Conservation (phyloP, 2,113 vertebrate genomes). For the Pteronura brasiliensis region DNA sequence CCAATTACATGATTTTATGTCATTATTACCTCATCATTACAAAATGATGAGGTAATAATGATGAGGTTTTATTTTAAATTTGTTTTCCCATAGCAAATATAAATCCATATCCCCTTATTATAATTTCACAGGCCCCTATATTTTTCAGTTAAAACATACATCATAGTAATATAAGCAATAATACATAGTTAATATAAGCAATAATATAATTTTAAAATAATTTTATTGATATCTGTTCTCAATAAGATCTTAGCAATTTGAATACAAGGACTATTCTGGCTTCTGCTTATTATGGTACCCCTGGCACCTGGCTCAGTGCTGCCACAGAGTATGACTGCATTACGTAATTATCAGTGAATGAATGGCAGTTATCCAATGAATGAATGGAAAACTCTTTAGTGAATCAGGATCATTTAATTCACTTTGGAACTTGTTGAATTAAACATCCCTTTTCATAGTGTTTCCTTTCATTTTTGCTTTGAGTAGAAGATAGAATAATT, state of each 20-base stretch:
- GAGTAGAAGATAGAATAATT: neutral
- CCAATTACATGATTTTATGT: neutral
- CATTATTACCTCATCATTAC: neutral
- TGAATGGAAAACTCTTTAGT: neutral
- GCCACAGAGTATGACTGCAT: neutral
- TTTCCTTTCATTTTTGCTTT: neutral
- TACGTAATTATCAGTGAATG: neutral
- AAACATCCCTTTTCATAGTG: neutral
- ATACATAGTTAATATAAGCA: too few species aligned
- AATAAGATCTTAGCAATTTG: neutral
- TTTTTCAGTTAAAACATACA: neutral
- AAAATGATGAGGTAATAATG: too few species aligned
- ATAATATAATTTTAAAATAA: neutral
- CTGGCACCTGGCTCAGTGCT: neutral
- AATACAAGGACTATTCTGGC: neutral
- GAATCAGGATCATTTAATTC: neutral
- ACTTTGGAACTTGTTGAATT: neutral
- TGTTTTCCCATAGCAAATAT: neutral
- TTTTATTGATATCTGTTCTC: neutral
- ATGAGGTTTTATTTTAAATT: constrained; percentile 10
- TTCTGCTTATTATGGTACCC: neutral
- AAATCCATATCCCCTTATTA: neutral
- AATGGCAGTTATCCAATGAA: neutral
- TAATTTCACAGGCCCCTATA: neutral
- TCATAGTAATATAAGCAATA: neutral